Conservation (phyloP, 2,113 vertebrate species). For the Dermatemys mawii region DNA sequence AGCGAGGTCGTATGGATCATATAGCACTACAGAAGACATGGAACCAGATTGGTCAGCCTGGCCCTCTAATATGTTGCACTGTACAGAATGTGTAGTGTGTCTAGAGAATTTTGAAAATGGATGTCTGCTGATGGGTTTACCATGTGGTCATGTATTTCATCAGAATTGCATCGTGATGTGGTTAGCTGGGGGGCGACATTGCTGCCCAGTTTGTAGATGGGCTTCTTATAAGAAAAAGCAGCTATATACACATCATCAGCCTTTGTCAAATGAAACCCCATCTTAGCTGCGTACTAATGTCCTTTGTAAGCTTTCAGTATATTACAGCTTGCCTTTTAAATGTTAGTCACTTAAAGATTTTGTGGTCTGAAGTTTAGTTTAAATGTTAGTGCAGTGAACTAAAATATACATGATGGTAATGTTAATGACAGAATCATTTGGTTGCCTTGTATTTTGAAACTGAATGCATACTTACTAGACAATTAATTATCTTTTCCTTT, state of each 20-base stretch:
- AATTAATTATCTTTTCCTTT: conserved; percentile 63
- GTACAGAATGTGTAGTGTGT: conserved; percentile 96
- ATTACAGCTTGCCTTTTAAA: conserved; percentile 86
- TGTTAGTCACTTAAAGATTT: conserved; percentile 84
- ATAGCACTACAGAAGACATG: conserved; percentile 25
- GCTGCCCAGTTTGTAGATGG: conserved; percentile 97
- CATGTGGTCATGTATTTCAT: conserved; percentile 96
- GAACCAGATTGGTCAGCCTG: conserved; percentile 88
- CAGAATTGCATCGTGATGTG: conserved; percentile 96
- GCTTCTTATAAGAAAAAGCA: conserved; percentile 94
- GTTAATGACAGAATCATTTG: conserved; percentile 76
- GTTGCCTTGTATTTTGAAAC: conserved; percentile 82
- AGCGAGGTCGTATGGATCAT: conserved; percentile 39
- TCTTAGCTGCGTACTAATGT: conserved; percentile 73
- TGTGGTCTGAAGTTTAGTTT: conserved; percentile 85
- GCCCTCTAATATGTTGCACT: conserved; percentile 87
- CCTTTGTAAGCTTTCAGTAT: conserved; percentile 77
- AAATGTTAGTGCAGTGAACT: conserved; percentile 82
- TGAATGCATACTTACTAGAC: conserved; percentile 74
- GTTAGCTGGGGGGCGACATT: conserved; percentile 91
- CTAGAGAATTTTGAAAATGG: conserved; percentile 90
- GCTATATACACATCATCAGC: conserved; percentile 74
- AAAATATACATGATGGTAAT: conserved; percentile 79
- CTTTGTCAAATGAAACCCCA: conserved; percentile 48
- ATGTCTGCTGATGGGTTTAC: conserved; percentile 92